phyloP scores from a whole-genome alignment of 2,888 invertebrate species.

The Saturnia pavonia region DNA sequence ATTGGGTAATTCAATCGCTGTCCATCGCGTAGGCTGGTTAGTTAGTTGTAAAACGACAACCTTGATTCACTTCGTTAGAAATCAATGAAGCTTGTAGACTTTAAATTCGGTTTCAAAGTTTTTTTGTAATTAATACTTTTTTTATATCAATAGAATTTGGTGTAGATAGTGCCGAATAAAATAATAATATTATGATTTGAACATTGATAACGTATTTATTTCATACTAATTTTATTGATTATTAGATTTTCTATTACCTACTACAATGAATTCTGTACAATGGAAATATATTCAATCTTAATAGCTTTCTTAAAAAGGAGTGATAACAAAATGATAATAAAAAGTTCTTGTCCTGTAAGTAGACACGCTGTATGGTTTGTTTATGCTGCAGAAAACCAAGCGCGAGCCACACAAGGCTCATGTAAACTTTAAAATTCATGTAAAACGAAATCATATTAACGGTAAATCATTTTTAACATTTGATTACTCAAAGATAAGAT shows the following conservation, averaged over 20 bases:
- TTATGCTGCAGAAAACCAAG: too few species aligned
- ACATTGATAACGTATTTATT: too few species aligned
- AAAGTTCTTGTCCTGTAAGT: too few species aligned
- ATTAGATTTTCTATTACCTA: too few species aligned
- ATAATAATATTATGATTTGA: too few species aligned
- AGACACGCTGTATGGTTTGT: background rate
- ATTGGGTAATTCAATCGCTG: constrained; percentile 12
- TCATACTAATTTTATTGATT: too few species aligned
- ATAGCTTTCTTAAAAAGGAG: too few species aligned
- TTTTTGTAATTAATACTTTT: background rate
- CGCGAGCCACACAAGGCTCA: too few species aligned
- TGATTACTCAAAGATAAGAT: background rate
- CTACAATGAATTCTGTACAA: too few species aligned
- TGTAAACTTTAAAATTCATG: background rate
- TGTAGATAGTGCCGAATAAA: background rate
- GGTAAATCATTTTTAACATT: background rate
- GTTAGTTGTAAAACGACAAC: constrained; percentile 8
- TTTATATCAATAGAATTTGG: background rate
- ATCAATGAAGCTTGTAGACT: constrained; percentile 6
- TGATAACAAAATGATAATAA: background rate
- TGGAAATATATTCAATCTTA: too few species aligned
- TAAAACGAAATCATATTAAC: background rate
- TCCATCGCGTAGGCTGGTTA: constrained; percentile 5
- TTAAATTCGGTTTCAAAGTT: background rate
- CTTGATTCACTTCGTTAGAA: background rate